Evolutionary conservation across 2,797 vertebrate species (phyloP).

Genomic region (Miichthys miiuy): DNA sequence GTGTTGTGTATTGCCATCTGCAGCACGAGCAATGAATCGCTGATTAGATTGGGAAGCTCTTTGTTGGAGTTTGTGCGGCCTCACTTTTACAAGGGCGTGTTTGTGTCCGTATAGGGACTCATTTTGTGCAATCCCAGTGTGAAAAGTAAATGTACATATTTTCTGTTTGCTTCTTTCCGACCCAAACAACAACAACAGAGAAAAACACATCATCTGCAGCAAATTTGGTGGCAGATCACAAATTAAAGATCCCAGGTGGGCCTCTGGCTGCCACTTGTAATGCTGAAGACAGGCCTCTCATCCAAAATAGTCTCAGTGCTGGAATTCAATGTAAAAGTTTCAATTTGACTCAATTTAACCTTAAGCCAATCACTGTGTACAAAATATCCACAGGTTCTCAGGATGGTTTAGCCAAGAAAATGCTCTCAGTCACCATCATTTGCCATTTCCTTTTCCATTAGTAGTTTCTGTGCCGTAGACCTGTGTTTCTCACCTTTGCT

Average conservation of each 20-base stretch:
- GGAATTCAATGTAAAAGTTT: slow-evolving; percentile 47
- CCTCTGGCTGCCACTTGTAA: slow-evolving; percentile 50
- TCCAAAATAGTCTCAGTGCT: slow-evolving; percentile 22
- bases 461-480: neutral
- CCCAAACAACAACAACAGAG: slow-evolving; percentile 11
- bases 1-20: slow-evolving; percentile 60
- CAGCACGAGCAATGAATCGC: slow-evolving; percentile 61
- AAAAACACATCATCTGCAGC: slow-evolving; percentile 25
- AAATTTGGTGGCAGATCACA: slow-evolving; percentile 25
- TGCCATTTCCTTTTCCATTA: slow-evolving; percentile 17
- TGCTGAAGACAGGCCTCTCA: slow-evolving; percentile 40
- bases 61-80: slow-evolving; percentile 30
- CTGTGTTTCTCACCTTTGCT: neutral
- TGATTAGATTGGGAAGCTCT: slow-evolving; percentile 65
- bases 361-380: slow-evolving; percentile 48
- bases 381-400: slow-evolving; percentile 13
- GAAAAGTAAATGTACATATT: slow-evolving; percentile 51
- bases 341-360: slow-evolving; percentile 36
- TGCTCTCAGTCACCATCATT: slow-evolving; percentile 3
- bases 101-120: slow-evolving; percentile 48
- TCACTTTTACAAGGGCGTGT: slow-evolving; percentile 53
- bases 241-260: slow-evolving; percentile 54
- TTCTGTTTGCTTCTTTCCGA: slow-evolving; percentile 20
- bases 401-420: slow-evolving; percentile 19
- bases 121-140: slow-evolving; percentile 23